Evolutionary conservation across 2,113 vertebrate genomes (phyloP).

Genomic region (Leucosticte australis): DNA sequence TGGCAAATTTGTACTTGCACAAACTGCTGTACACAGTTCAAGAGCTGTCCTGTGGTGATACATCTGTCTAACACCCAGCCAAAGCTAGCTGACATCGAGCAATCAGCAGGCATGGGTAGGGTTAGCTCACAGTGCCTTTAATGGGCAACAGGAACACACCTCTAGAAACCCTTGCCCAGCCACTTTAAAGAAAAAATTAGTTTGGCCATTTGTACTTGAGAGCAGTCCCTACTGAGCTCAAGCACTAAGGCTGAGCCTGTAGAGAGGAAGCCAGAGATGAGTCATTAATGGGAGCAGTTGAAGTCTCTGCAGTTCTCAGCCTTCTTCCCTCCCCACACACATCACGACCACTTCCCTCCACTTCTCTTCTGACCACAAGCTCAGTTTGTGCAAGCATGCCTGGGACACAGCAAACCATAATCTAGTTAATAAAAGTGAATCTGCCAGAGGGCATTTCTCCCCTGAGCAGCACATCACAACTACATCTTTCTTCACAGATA

Average conservation of each 20-base stretch:
- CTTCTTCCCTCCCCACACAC: neutral
- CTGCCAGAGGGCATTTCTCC: neutral
- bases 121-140: neutral
- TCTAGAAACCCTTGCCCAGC: neutral
- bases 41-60: too few species aligned
- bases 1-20: rapidly evolving
- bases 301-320: neutral
- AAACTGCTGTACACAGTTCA: neutral
- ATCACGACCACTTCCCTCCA: neutral
- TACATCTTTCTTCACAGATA: neutral
- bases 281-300: neutral
- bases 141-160: neutral
- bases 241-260: neutral
- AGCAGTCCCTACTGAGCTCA: too few species aligned
- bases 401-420: neutral
- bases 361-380: neutral
- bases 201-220: neutral
- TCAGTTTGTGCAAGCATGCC: too few species aligned
- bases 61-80: neutral
- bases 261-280: neutral
- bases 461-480: neutral
- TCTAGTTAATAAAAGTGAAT: neutral
- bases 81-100: neutral
- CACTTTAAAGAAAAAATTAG: neutral
- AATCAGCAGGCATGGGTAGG: neutral